Evolutionary conservation across 2,888 invertebrate species (phyloP), one percentile per base, ranked within the genome.

Genomic region (Acanthoscelides obtectus): DNA sequence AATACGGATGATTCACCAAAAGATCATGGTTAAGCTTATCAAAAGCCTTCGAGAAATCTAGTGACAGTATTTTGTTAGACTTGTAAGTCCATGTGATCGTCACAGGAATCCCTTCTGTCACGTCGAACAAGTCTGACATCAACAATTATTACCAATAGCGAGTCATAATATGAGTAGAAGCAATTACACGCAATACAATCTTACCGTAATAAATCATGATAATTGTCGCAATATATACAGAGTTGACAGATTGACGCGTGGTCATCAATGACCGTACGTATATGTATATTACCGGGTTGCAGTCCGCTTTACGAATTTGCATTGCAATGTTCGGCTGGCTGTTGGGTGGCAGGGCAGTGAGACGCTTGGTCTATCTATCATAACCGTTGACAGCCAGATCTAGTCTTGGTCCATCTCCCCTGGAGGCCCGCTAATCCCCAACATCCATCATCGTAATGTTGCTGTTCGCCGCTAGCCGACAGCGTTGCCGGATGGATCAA

Each of bases 321-420:
- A 66, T 66, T 66, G 66, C 66, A 66, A 66, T 66, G 66, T 66
- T 21, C 6, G 22, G 21, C n/a, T n/a, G n/a, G n/a, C 66, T 21
- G 66, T 12, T 45, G 45, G 45, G 45, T 22, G 66, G 66, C 66
- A 66, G 66, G 1, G 45, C 45, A n/a, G n/a, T n/a, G n/a, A n/a
- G 45, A 45, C 17, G 45, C 12, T 45, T 45, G 45, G 45, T 45
- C 66, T 22, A 66, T 66, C 20, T 20, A 66, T 66, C 66, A 66
- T 66, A 20, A 17, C 17, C 20, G 66, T 74, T 82, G 83, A 83
- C 83, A 83, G 82, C 77, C 79, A 81, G 82, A 83, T 83, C 82
- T 81, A 83, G 82, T 82, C 81, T 79, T 81, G 81, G 81, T 81
- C 81, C 81, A 80, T 81, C 80, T 80, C 81, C 79, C 79, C 79